phyloP scores from a whole-genome alignment of 2,797 vertebrate genomes.

The Scleropages formosus region DNA sequence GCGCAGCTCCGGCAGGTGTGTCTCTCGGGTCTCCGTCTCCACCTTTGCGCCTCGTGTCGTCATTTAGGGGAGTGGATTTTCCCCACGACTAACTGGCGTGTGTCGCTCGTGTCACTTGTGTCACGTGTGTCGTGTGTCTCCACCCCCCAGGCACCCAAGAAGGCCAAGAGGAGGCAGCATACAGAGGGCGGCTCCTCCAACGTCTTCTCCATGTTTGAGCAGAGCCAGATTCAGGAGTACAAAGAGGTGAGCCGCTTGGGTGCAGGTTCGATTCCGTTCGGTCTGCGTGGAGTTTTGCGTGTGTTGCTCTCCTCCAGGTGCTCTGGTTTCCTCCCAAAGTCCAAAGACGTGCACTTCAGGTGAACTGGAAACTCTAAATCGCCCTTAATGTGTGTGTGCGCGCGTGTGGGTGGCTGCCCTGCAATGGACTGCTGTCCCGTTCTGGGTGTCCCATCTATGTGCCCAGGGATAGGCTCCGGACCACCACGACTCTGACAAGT shows the following conservation, averaged over 20 bases:
- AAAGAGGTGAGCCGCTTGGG: slow-evolving; percentile 84
- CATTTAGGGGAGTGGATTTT: background rate
- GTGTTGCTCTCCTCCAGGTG: background rate
- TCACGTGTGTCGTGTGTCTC: slow-evolving; percentile 26
- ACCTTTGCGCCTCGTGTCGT: background rate
- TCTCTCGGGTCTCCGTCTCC: background rate
- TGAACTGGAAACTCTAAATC: too few species aligned
- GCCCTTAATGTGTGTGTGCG: too few species aligned
- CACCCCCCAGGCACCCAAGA: slow-evolving; percentile 83
- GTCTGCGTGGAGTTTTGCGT: slow-evolving; percentile 17
- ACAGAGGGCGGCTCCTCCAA: slow-evolving; percentile 85
- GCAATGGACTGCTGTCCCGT: too few species aligned
- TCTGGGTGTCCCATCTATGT: too few species aligned
- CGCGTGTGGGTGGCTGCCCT: too few species aligned
- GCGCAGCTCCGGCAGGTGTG: background rate
- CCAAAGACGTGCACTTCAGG: too few species aligned
- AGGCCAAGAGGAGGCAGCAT: slow-evolving; percentile 87
- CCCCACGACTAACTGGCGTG: background rate
- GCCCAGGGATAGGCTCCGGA: too few species aligned
- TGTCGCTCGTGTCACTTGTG: too few species aligned
- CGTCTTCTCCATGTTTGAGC: slow-evolving; percentile 96
- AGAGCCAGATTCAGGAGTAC: slow-evolving; percentile 96
- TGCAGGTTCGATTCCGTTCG: too few species aligned
- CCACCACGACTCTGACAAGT: too few species aligned
- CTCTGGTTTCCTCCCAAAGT: too few species aligned